phyloP scores from a whole-genome alignment of 2,113 vertebrate species.

The Oryzias curvinotus region DNA sequence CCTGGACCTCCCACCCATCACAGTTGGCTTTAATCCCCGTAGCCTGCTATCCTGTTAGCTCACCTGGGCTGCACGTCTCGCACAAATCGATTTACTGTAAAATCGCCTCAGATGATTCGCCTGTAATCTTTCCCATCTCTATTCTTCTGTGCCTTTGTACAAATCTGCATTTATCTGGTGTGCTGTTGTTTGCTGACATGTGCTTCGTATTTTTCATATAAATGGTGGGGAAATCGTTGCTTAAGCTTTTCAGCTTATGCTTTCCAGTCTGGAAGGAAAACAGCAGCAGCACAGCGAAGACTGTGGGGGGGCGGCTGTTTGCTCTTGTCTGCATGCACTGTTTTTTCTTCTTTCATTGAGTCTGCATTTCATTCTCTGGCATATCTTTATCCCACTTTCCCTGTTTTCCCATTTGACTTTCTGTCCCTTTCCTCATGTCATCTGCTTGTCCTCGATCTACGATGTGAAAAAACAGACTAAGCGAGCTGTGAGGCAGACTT shows the following conservation, averaged over 20 bases:
- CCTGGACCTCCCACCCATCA: constrained; percentile 14
- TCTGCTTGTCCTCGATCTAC: constrained; percentile 37
- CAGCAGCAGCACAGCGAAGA: constrained; percentile 23
- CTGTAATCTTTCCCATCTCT: constrained; percentile 28
- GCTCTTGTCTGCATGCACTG: constrained; percentile 31
- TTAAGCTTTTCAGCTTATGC: constrained; percentile 33
- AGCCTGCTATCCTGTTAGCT: constrained; percentile 41
- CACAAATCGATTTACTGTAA: constrained; percentile 51
- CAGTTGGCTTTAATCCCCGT: constrained; percentile 31
- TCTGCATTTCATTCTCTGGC: constrained; percentile 35
- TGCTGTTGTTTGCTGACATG: constrained; percentile 30
- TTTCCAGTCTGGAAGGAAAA: constrained; percentile 26
- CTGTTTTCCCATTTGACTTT: constrained; percentile 36
- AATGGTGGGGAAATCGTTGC: constrained; percentile 37
- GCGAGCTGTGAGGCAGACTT: constrained; percentile 54
- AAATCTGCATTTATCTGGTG: constrained; percentile 8
- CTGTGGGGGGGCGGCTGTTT: constrained; percentile 13
- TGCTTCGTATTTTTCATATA: constrained; percentile 26
- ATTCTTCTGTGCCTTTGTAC: not conserved
- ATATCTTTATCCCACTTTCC: constrained; percentile 34
- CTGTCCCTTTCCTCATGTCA: constrained; percentile 48
- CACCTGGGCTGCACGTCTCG: constrained; percentile 31
- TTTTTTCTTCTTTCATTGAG: constrained; percentile 2
- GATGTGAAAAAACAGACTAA: constrained; percentile 22
- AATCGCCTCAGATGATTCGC: constrained; percentile 43